Base-by-base conservation (phyloP, 2,113 vertebrate species). In the Steatornis caripensis region DNA sequence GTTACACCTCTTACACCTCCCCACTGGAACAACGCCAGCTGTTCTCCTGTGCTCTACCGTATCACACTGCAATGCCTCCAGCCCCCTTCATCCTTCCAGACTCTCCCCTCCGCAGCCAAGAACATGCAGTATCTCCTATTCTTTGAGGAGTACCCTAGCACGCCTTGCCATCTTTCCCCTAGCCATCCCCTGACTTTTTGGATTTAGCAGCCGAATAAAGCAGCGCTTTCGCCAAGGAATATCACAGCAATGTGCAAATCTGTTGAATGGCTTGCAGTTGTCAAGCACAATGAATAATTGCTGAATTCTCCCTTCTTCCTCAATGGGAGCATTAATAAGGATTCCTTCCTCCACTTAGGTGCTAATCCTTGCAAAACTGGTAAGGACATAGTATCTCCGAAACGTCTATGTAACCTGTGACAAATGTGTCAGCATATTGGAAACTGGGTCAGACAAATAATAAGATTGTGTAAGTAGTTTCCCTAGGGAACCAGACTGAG, bases 401-500 rank as follows among this genome's bases (percentile, higher is more conserved):
- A 96, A 64, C 53, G 64, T 45, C 84, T 89, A 1, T 27, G 77
- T 48, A 95, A 82, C 78, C 87, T 85, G 93, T 79, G 91, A 95
- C 87, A 91, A 95, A 74, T 32, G 77, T 79, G 91, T 91, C 91
- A 94, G 84, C 95, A 65, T 45, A 76, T 60, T 87, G 78, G 87
- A 93, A 97, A 96, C 69, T 95, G 78, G 94, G 95, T 96, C 94
- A 97, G 96, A 85, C 91, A 95, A 94, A 91, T 81, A 95, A 43
- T n/a, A 58, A 66, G 72, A 65, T 61, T 82, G 89, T 61, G 84
- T 55, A 96, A 95, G 91, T 51, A 90, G 69, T 69, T 96, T 95
- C 93, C 94, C 96, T 69, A 60, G 96, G 95, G 96, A 97, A 91
- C 74, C 87, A 97, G 94, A 93, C 93, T 54, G 8, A 49, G 91